Evolutionary conservation across 2,888 invertebrate genomes (phyloP), one percentile per base, ranked within the genome.

Genomic region (Deilephila porcellus): DNA sequence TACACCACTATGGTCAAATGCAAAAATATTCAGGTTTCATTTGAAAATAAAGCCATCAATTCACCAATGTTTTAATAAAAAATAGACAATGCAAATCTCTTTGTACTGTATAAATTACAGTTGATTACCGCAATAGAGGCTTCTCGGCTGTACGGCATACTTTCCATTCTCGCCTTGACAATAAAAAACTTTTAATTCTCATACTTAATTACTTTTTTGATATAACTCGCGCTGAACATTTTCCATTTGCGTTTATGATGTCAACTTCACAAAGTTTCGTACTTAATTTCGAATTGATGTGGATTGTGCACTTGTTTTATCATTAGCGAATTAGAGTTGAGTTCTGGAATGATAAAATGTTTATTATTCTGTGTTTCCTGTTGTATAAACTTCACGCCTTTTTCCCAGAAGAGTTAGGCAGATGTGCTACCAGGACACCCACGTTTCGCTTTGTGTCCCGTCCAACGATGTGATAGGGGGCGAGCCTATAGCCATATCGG

Each of bases 131-230:
- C 60, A 29, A 62, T 32, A 29, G 29, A 62, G 25, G 25, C 60
- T 2, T 4, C 60, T 62, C 60, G 17, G 29, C 60, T 25, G 25
- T 20, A 60, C 32, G 32, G 17, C 32, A 62, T 32, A 62, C 34
- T 62, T 62, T 62, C 29, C 60, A 25, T 17, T 62, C 29, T 29
- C 17, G 8, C 60, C 29, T 29, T 29, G 17, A 29, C 11, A 25
- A 34, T 63, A 63, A 56, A 56, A 56, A 63, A 63, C 63, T 63
- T 63, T 63, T n/a, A 25, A 63, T 34, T 34, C 25, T 19, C 34
- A 34, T 63, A 63, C 34, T 63, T 63, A 63, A 63, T 63, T 34
- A 63, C 63, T 17, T 63, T 62, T 62, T 62, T 62, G 62, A 62
- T 62, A 17, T 63, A 63, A 63, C 63, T 63, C 34, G 4, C 34